Evolutionary conservation across 2,888 invertebrate genomes (phyloP), one percentile per base, ranked within the genome.

Genomic region (Patella ulyssiponensis): DNA sequence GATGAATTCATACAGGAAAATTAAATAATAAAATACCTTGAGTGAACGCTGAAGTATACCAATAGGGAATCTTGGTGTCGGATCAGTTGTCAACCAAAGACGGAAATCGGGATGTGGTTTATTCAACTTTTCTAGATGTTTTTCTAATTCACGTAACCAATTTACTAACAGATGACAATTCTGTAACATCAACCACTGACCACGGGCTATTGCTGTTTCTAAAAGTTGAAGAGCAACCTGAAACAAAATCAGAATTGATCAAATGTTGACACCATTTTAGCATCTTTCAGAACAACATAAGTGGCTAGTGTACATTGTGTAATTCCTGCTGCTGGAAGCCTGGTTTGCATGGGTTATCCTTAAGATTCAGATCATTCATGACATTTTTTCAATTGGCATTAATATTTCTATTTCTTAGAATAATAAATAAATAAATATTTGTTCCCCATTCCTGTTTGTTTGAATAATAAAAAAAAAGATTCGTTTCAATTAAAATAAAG

Each of bases 81-180:
- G 96, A 90, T 97, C 97, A 0, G 97, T 97, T 17, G 97, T 98
- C 73, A 98, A 93, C 98, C 98, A 98, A 1, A 98, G 93, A 11
- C 98, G 93, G 92, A 98, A 98, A 92, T 97, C 96, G 0, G 96
- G 96, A 93, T 98, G 97, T 0, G 96, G 96, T 86, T 95, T 95
- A 77, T 93, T 94, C 87, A 96, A 93, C 90, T 94, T 93, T 88
- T 97, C 97, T 73, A 98, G 92, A 83, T 94, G 94, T 89, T 97
- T 97, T 91, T 97, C 97, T 83, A 98, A 92, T 82, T 94, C 94
- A 27, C 94, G 93, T 7, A 97, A 93, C 93, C 97, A 97, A 5
- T 94, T 93, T 14, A 97, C 93, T 44, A 97, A 92, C 73, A 98
- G 92, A 90, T 98, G 98, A 81, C 97, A 98, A 92, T 98, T 98